Base-by-base conservation (phyloP, 2,888 invertebrate species). In the Clistopyga incitator region DNA sequence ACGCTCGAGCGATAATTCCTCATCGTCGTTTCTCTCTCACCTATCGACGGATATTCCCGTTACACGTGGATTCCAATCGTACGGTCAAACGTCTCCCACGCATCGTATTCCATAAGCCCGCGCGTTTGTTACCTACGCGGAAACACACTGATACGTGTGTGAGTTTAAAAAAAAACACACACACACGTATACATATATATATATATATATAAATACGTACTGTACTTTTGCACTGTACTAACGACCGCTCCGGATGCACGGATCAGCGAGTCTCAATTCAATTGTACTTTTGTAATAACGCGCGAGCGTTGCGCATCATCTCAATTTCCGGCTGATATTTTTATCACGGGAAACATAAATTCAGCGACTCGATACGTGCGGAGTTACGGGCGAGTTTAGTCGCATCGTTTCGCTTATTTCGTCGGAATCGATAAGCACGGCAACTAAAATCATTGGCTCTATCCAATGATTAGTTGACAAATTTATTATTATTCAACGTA, bases 51-150 rank as follows among this genome's bases (percentile, higher is more conserved):
- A 84, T 77, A 87, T 85, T 84, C 86, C 87, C 87, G 87, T 87
- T 87, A 87, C 80, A 61, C 64, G 64, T 83, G 84, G 84, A 87
- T 87, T 87, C 87, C 87, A 84, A 85, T 87, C 81, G 82, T 86
- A 78, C 86, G 87, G 87, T 87, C 85, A 86, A 81, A 84, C 81
- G 76, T 83, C 87, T 86, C 87, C 87, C 87, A 87, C 87, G 86
- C 86, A 85, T 74, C 70, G 64, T 75, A n/a, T 47, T 74, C 74
- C 72, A 72, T 59, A 72, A 72, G 42, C 23, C 45, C 65, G 54
- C 20, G 76, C 56, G 15, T 18, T 64, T 71, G 71, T 72, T 68
- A 74, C 76, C 83, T 84, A 81, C 79, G 84, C 84, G 77, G 67
- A 82, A 71, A 82, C 67, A 50, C 65, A 52, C 23, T 20, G 59